Evolutionary conservation across 2,888 invertebrate species (phyloP).

Genomic region (Cheilosia vernalis): DNA sequence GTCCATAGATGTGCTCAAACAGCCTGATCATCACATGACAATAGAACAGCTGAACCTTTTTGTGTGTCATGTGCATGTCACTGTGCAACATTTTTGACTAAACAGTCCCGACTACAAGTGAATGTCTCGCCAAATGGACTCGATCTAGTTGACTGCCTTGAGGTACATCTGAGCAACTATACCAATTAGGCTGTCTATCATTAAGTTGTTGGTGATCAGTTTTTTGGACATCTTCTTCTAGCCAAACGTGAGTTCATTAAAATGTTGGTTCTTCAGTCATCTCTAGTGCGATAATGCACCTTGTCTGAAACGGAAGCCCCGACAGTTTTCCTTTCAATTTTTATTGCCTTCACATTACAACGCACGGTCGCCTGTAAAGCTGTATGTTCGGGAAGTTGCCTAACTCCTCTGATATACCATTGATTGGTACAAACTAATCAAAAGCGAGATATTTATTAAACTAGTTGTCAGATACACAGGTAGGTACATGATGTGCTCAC

Average conservation of each 20-base stretch:
- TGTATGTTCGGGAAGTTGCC: constrained; percentile 3
- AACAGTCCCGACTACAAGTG: constrained; percentile 33
- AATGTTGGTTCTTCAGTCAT: constrained; percentile 4
- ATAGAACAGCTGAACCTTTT: constrained; percentile 52
- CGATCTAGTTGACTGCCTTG: constrained; percentile 63
- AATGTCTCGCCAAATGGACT: constrained; percentile 26
- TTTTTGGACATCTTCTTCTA: constrained; percentile 57
- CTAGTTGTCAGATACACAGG: constrained; percentile 19
- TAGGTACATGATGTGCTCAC: constrained; percentile 32
- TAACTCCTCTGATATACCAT: background rate
- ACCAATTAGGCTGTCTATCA: constrained; percentile 54
- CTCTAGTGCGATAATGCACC: constrained; percentile 2
- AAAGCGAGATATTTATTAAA: constrained; percentile 15
- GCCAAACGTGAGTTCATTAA: constrained; percentile 37
- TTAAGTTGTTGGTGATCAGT: constrained; percentile 43
- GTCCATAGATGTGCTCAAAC: constrained; percentile 26
- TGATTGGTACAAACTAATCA: constrained; percentile 43
- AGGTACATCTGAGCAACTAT: constrained; percentile 41
- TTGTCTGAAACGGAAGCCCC: constrained; percentile 32
- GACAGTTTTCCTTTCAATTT: constrained; percentile 40
- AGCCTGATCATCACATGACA: constrained; percentile 38
- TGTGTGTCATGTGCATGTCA: constrained; percentile 49
- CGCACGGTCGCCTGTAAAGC: background rate
- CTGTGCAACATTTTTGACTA: constrained; percentile 44
- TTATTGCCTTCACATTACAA: constrained; percentile 11